A percentile compares a stretch with the other conserved stretches of the same genome.
Conservation (phyloP, 2,113 vertebrate species). For the Platysternon megacephalum region DNA sequence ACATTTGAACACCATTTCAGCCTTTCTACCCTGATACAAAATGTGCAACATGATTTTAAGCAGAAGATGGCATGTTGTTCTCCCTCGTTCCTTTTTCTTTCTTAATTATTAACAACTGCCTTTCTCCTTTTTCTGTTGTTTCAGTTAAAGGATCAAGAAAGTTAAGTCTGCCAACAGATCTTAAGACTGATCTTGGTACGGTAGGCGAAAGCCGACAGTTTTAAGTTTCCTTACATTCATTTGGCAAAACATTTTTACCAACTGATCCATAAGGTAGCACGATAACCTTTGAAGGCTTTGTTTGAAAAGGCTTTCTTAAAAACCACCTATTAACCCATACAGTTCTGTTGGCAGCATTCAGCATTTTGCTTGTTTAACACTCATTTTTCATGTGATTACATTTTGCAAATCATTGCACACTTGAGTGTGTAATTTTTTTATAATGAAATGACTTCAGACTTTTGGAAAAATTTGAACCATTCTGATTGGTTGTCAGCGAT, state of each 20-base stretch:
- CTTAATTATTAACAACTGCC: slow-evolving; percentile 89
- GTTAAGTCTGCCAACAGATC: slow-evolving; percentile 99
- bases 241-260: slow-evolving; percentile 79
- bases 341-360: slow-evolving; percentile 86
- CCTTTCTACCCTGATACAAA: slow-evolving; percentile 40
- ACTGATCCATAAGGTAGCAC: slow-evolving; percentile 75
- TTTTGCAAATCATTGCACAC: slow-evolving; percentile 71
- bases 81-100: slow-evolving; percentile 74
- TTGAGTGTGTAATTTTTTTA: slow-evolving; percentile 61
- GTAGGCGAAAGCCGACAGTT: slow-evolving; percentile 95
- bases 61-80: slow-evolving; percentile 70
- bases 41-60: slow-evolving; percentile 42
- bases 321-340: slow-evolving; percentile 78
- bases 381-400: slow-evolving; percentile 67
- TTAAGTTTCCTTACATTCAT: slow-evolving; percentile 81
- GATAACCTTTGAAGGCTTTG: slow-evolving; percentile 69
- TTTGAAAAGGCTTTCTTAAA: slow-evolving; percentile 76
- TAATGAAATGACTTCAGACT: slow-evolving; percentile 57
- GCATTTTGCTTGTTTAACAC: slow-evolving; percentile 75
- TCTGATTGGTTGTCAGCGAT: slow-evolving; percentile 29
- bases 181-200: slow-evolving; percentile 99
- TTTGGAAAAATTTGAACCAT: slow-evolving; percentile 11
- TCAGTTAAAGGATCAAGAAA: slow-evolving; percentile 99
- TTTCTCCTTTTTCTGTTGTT: slow-evolving; percentile 99
- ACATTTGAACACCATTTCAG: slow-evolving; percentile 51